Percentiles rank a stretch among this genome's conserved stretches.
phyloP scores from a whole-genome alignment of 2,888 invertebrate species.

The Tuta absoluta region DNA sequence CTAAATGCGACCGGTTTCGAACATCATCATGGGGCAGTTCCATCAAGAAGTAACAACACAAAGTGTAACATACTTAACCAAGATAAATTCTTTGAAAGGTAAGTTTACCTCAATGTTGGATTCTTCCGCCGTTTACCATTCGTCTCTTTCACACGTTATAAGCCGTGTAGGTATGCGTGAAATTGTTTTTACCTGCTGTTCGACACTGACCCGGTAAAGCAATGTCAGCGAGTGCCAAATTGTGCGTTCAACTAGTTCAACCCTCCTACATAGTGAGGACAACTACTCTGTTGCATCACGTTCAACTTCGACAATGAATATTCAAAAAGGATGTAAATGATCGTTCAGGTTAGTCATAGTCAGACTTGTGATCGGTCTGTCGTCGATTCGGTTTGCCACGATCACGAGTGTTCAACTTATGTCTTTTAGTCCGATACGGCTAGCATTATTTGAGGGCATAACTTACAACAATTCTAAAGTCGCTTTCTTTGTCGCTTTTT shows the following conservation, averaged over 20 bases:
- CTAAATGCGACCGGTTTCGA: too few species aligned
- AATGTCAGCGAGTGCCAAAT: slow-evolving; percentile 26
- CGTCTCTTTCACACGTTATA: not conserved
- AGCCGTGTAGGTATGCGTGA: slow-evolving; percentile 10
- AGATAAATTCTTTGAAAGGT: not conserved
- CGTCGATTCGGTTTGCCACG: too few species aligned
- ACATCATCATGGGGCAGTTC: too few species aligned
- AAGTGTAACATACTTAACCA: too few species aligned
- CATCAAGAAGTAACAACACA: too few species aligned
- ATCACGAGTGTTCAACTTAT: too few species aligned
- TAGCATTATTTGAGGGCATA: too few species aligned
- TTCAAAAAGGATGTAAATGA: slow-evolving; percentile 19
- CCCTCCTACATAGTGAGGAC: slow-evolving; percentile 24
- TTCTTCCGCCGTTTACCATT: too few species aligned
- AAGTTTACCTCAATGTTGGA: too few species aligned
- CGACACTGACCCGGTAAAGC: slow-evolving; percentile 30
- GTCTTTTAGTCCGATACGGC: too few species aligned
- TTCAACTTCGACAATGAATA: slow-evolving; percentile 26
- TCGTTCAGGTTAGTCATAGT: not conserved
- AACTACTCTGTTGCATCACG: slow-evolving; percentile 20
- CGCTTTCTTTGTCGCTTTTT: too few species aligned
- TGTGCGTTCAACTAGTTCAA: slow-evolving; percentile 1
- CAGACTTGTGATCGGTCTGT: not conserved
- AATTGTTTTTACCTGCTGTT: slow-evolving; percentile 22
- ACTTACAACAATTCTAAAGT: too few species aligned